Percentiles rank a stretch among this genome's conserved stretches.
Conservation (phyloP, 2,797 vertebrate species). For the Alca torda region DNA sequence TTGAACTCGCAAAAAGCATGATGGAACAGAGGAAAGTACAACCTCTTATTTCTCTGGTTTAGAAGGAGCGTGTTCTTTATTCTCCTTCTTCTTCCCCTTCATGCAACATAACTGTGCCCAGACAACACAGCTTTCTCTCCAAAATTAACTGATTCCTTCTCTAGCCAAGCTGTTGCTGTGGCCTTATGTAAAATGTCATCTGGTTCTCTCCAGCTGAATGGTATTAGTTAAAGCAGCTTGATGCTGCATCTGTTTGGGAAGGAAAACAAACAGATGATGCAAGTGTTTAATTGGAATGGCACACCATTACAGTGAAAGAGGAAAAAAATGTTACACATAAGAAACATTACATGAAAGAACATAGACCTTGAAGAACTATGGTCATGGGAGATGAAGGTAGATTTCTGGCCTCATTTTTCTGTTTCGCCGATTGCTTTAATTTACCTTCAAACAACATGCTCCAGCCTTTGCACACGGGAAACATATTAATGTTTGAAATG, state of each 20-base stretch:
- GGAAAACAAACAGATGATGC: background rate
- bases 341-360: background rate
- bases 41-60: background rate
- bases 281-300: background rate
- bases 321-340: background rate
- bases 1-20: background rate
- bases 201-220: background rate
- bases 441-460: background rate
- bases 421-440: background rate
- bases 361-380: background rate
- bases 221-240: background rate
- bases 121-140: background rate
- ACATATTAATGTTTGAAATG: background rate
- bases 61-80: background rate
- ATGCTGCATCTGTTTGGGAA: background rate
- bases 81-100: background rate
- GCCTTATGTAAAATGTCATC: background rate
- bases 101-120: background rate
- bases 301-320: background rate
- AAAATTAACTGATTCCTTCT: background rate
- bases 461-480: background rate
- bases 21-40: background rate
- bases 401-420: background rate
- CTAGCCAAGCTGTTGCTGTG: background rate
- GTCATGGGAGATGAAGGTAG: background rate